These are phyloP conservation scores for Centropus unirufus DNA, from an alignment of 2,113 vertebrate species.

Conservation along the genomic window DNA sequence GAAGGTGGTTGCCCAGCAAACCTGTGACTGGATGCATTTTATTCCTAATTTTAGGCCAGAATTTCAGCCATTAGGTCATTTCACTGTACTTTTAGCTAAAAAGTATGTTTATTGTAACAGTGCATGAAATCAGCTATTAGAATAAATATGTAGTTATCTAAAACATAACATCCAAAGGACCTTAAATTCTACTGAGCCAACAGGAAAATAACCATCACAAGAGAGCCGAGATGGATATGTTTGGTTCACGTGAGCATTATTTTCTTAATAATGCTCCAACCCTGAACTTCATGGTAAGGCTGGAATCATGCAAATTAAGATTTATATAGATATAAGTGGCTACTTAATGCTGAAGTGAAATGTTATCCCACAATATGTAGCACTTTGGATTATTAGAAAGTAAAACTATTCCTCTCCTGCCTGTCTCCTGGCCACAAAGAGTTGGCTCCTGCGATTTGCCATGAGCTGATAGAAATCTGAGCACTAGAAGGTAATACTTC, in stretches of 20 bases:
- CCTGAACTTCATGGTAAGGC: not conserved
- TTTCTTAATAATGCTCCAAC: not conserved
- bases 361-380: rapidly evolving
- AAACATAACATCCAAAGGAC: not conserved
- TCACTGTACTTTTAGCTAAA: not conserved
- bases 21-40: not conserved
- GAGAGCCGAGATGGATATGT: not conserved
- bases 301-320: not conserved
- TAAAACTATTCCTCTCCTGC: not conserved
- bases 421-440: not conserved
- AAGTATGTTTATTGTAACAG: not conserved
- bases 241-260: not conserved
- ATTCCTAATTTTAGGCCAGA: not conserved
- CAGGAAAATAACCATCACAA: not conserved
- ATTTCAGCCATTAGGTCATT: not conserved
- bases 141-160: not conserved
- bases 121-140: not conserved
- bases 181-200: not conserved
- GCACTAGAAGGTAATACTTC: not conserved
- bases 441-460: not conserved
- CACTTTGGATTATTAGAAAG: not conserved
- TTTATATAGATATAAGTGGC: not conserved
- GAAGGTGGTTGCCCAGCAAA: not conserved
- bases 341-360: not conserved
- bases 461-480: conserved; percentile 17